Evolutionary conservation across 1,140 invertebrate genomes (phyloP), one percentile per base, ranked within the genome.

Genomic region (Nasonia longicornis): DNA sequence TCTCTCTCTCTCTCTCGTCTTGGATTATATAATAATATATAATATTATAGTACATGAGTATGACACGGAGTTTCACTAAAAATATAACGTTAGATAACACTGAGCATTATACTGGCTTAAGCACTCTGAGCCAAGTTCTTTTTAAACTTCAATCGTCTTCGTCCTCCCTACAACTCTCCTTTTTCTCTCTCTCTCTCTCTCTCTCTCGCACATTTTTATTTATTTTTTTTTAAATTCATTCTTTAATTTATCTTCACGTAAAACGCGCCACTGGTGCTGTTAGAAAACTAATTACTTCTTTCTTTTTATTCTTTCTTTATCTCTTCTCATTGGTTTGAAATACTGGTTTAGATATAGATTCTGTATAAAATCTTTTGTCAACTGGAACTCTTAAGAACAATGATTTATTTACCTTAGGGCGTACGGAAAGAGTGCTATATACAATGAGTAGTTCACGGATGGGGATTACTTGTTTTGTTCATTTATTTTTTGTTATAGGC

Each of bases 211-310:
- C 45, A 35, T 75, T 63, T 52, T 75, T 75, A 11, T 26, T 45
- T 70, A 6, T 38, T 45, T 70, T 78, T 74, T 38, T 78, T 77
- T 74, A 78, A 64, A 67, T 74, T 75, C 73, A 79, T 77, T 74
- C 63, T 45, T 72, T 71, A 78, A 78, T 78, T 82, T 64, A 82
- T 79, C 72, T 79, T 38, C 85, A 87, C 88, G 83, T 88, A 87
- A 89, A 89, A 88, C 79, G 85, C 85, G 83, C 84, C 84, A 89
- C 85, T 86, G 85, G 81, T 82, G 81, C 77, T 74, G 81, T 87
- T 90, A 90, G 87, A 91, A 89, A 91, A 89, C 89, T 90, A 90
- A 90, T 90, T 90, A 90, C 89, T 90, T 87, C 70, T 70, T 79
- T 76, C 79, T 71, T 74, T 64, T 76, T 35, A 66, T 29, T 29